Conservation (phyloP, 2,113 vertebrate genomes). For the Peromyscus leucopus region DNA sequence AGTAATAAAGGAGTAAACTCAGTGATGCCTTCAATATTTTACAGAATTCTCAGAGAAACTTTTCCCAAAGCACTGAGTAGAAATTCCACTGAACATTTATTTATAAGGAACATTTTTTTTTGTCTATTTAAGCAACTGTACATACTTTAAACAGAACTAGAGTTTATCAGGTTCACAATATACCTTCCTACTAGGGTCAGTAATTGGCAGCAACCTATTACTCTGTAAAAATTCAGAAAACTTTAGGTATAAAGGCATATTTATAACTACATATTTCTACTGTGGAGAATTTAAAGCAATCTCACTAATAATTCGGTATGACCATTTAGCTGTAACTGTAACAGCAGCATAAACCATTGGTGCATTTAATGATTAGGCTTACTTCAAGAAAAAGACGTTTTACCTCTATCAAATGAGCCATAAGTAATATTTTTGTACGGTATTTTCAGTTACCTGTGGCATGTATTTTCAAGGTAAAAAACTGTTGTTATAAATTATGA, state of each 20-base stretch:
- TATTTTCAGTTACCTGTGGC: background rate
- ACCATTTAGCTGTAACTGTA: slow-evolving; percentile 23
- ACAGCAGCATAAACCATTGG: background rate
- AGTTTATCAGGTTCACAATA: background rate
- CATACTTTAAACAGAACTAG: background rate
- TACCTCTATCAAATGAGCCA: slow-evolving; percentile 41
- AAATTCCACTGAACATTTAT: background rate
- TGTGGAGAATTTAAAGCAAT: slow-evolving; percentile 48
- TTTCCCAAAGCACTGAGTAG: background rate
- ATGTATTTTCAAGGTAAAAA: background rate
- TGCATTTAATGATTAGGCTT: slow-evolving; percentile 20
- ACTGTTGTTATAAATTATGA: slow-evolving; percentile 32
- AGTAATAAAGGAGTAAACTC: background rate
- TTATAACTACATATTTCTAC: background rate
- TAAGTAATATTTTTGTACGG: slow-evolving; percentile 53
- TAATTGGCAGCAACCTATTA: background rate
- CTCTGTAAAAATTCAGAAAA: background rate
- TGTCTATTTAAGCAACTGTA: background rate
- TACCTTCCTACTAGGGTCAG: background rate
- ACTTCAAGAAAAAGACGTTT: slow-evolving; percentile 21
- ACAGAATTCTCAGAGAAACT: background rate
- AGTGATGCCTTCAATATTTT: background rate
- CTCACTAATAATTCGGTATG: slow-evolving; percentile 1
- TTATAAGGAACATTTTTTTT: background rate
- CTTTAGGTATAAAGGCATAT: background rate